These are phyloP conservation scores for Barypeithes pellucidus DNA, from an alignment of 2,888 invertebrate genomes.

Conservation along the genomic window DNA sequence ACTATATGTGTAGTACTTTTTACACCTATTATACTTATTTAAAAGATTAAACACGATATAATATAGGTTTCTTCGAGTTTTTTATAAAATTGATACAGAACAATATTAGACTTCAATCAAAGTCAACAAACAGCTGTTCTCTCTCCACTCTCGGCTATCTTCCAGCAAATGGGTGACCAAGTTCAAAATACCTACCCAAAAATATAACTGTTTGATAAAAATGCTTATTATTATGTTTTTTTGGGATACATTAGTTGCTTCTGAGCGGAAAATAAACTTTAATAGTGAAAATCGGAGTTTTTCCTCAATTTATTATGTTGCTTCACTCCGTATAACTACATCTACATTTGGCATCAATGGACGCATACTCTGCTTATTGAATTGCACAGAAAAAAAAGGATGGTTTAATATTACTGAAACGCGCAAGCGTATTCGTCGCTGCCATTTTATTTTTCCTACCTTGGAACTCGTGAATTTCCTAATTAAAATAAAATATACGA, in stretches of 20 bases:
- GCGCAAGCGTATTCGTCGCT: conserved; percentile 8
- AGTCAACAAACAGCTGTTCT: conserved; percentile 37
- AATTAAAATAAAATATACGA: not conserved
- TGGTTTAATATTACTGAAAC: not conserved
- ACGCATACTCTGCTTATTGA: not conserved
- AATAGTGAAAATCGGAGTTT: not conserved
- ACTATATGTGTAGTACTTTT: not conserved
- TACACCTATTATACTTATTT: not conserved
- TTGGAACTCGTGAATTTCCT: not conserved
- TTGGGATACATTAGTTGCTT: not conserved
- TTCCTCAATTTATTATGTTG: not conserved
- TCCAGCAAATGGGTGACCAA: not conserved
- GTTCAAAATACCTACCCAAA: not conserved
- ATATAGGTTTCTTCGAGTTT: not conserved
- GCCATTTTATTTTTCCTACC: conserved; percentile 13
- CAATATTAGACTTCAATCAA: conserved; percentile 19
- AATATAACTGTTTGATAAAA: not conserved
- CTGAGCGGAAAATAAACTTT: not conserved
- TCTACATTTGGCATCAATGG: conserved; percentile 14
- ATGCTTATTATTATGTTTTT: not conserved
- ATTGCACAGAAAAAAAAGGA: too few species aligned
- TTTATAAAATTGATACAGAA: not conserved
- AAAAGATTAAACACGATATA: conserved; percentile 1
- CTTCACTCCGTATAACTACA: not conserved
- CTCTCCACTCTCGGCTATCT: conserved; percentile 4